Base-by-base conservation (phyloP, 2,797 vertebrate genomes). In the Lycodopsis pacificus region DNA sequence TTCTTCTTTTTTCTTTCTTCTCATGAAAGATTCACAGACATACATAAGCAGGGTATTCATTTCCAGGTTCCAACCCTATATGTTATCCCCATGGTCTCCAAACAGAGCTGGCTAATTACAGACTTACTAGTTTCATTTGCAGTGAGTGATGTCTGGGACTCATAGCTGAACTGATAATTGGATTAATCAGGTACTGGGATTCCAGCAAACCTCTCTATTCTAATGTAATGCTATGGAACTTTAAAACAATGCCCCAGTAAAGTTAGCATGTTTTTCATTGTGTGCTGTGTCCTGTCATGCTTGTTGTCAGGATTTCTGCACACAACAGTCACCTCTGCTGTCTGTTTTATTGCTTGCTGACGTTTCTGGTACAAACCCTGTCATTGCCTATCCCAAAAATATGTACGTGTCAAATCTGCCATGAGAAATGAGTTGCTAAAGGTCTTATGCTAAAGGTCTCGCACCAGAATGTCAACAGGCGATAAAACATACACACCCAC, bases 101-200 rank as follows among this genome's bases (percentile, higher is more conserved):
- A 72, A 73, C 59, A 51, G 82, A 70, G 38, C 80, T 71, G 65
- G 54, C 77, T 92, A 77, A 92, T 89, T 86, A 87, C 59, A 83
- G 71, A 46, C 51, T 83, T 20, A 20, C 71, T 86, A 72, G 80
- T 85, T 84, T 80, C 22, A 84, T 86, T 82, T 69, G 34, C 65
- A 70, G 42, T 36, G 46, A 81, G 71, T 44, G 62, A 76, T 83
- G 68, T 58, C 62, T 46, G 71, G 79, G 81, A 88, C 83, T 86
- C 75, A 76, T 69, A 42, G 71, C 74, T 65, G 64, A 78, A 71
- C 56, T 59, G 48, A 77, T 88, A 88, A 83, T 83, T 88, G 76
- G 73, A 82, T 69, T 83, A 76, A 89, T 87, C 53, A 19, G 61
- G 17, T 61, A 20, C 27, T 51, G 38, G 61, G 58, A 68, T 78